A percentile compares a stretch with the other conserved stretches of the same genome.
phyloP scores from a whole-genome alignment of 2,113 vertebrate species.

The Hiodon alosoides region DNA sequence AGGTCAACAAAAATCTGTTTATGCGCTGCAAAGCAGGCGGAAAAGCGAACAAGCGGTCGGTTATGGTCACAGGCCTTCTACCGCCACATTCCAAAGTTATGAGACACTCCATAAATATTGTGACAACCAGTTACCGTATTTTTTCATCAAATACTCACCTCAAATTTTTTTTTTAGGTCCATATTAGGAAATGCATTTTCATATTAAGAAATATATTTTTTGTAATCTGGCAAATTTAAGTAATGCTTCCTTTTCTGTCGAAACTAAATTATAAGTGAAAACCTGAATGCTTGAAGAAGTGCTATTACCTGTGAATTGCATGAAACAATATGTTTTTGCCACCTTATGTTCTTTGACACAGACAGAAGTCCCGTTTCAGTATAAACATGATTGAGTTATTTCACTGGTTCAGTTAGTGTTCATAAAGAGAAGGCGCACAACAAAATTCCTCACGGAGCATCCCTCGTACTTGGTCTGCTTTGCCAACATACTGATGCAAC shows the following conservation, averaged over 20 bases:
- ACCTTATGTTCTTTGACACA: no score
- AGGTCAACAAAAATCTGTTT: background rate
- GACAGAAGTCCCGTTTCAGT: no score
- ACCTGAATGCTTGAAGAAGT: no score
- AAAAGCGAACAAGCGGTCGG: background rate
- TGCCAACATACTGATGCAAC: constrained; percentile 42
- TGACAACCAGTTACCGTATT: constrained; percentile 15
- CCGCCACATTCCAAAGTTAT: constrained; percentile 3
- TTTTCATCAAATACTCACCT: constrained; percentile 10
- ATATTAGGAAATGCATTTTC: no score
- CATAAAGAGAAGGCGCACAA: background rate
- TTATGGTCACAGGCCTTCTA: constrained; percentile 2
- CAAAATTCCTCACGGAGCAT: background rate
- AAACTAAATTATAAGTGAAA: no score
- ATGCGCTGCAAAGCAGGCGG: background rate
- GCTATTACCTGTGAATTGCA: no score
- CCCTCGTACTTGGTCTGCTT: background rate
- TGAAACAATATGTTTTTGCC: no score
- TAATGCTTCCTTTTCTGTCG: no score
- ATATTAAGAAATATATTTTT: no score
- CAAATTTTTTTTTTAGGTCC: background rate
- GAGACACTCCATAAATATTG: constrained; percentile 17
- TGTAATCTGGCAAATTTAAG: no score
- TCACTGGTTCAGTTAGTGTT: background rate
- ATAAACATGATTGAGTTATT: no score